Base-by-base conservation (phyloP, 2,888 invertebrate species). In the Thecocarcelia acutangulata region DNA sequence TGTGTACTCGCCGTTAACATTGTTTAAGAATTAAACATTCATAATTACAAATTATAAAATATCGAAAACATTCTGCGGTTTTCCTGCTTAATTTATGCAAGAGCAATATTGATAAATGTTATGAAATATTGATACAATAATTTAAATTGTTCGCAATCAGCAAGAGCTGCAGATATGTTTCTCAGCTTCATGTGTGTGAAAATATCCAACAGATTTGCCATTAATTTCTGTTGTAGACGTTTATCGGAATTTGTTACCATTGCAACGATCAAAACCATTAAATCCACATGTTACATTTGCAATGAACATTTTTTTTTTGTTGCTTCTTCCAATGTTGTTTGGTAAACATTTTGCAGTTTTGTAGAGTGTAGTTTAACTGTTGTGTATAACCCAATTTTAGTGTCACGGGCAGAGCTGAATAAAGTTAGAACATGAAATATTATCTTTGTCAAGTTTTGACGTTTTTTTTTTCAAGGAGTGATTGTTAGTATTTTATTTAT, bases 41-140 rank as follows among this genome's bases (percentile, higher is more conserved):
- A 24, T 0, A 1, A 50, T 37, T 42, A 40, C 21, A 24, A 24
- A 15, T 58, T 33, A 12, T 37, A 21, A 37, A 58, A 64, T 66
- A 58, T 64, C 40, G 40, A 24, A 42, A 56, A 64, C 37, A 58
- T 17, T 64, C 64, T 74, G 48, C 48, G 56, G 56, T 9, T 58
- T 48, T 46, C 21, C 21, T 21, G 44, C 64, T 64, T 64, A 74
- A 74, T 74, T 74, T 64, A 74, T 64, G 48, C 40, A 56, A 48
- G 33, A 52, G 15, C 12, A 21, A 48, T 48, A 42, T 48, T 48
- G 48, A 74, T 74, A 64, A 56, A 74, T 40, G 19, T 28, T 66
- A 28, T 58, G 42, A 50, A 66, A 58, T 50, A 66, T 75, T 75
- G 46, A 66, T n/a, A n/a, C n/a, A n/a, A n/a, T 56, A 72, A 61